Percentiles rank a stretch among this genome's conserved stretches.
Evolutionary conservation across 2,797 vertebrate genomes (phyloP).

Genomic region (Acridotheres tristis): DNA sequence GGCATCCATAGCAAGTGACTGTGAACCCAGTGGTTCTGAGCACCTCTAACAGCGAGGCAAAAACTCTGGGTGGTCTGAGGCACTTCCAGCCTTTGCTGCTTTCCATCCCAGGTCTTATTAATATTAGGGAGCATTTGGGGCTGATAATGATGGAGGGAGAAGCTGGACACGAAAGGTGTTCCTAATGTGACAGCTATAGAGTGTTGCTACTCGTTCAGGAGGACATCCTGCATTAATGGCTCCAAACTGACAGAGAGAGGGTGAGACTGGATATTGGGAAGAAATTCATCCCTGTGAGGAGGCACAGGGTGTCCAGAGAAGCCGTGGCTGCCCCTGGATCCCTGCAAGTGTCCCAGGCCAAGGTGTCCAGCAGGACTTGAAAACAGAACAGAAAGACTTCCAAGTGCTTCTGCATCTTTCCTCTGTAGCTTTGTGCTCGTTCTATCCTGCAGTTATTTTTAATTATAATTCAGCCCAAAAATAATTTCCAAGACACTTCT

Average conservation of each 20-base stretch:
- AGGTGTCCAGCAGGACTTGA: not conserved
- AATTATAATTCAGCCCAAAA: not conserved
- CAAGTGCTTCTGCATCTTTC: not conserved
- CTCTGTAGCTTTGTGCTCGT: not conserved
- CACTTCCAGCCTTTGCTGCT: not conserved
- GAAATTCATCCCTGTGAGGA: not conserved
- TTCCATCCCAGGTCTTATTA: not conserved
- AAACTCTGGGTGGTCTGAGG: not conserved
- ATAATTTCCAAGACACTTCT: not conserved
- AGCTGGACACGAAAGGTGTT: not conserved
- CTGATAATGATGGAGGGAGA: not conserved
- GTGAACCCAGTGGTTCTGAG: not conserved
- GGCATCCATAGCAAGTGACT: fast-evolving
- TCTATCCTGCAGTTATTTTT: not conserved
- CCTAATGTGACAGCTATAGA: fast-evolving
- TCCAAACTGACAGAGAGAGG: not conserved
- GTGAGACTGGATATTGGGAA: not conserved
- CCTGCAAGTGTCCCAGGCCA: fast-evolving
- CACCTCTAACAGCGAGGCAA: not conserved
- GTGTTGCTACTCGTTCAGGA: fast-evolving
- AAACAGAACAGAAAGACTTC: not conserved
- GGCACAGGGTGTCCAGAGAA: not conserved
- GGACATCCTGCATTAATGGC: not conserved
- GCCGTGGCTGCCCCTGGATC: not conserved
- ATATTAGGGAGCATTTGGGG: not conserved